Evolutionary conservation across 2,888 invertebrate genomes (phyloP).

Genomic region (Dicranocentrus wangi): DNA sequence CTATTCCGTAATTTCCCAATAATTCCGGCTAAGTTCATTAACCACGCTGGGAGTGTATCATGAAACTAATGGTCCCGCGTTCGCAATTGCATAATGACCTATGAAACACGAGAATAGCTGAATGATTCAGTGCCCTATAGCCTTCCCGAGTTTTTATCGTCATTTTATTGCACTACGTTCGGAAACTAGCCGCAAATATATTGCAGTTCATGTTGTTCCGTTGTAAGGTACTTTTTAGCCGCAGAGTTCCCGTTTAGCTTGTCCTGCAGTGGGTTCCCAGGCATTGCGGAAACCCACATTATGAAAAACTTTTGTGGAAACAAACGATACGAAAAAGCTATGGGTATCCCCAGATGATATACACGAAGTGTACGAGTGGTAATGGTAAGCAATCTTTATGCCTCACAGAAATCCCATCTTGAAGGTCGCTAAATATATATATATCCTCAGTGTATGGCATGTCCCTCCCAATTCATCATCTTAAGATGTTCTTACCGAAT

Average conservation of each 20-base stretch:
- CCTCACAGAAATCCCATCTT: too few relatives aligned
- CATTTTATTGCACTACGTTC: constrained; percentile 2
- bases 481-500: constrained; percentile 53
- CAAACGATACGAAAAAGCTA: too few relatives aligned
- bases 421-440: too few relatives aligned
- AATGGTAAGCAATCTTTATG: too few relatives aligned
- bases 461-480: constrained; percentile 56
- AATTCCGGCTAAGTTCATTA: constrained; percentile 46
- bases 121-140: neutral
- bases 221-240: too few relatives aligned
- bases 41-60: constrained; percentile 32
- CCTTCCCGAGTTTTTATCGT: constrained; percentile 11
- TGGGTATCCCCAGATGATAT: too few relatives aligned
- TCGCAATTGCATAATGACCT: constrained; percentile 30
- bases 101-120: neutral
- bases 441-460: constrained; percentile 18
- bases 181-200: neutral
- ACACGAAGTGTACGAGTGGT: too few relatives aligned
- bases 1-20: constrained; percentile 8
- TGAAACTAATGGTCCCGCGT: constrained; percentile 33
- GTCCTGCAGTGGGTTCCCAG: too few relatives aligned
- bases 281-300: too few relatives aligned
- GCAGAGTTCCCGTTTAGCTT: too few relatives aligned
- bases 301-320: too few relatives aligned
- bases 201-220: too few relatives aligned